Base-by-base conservation (phyloP, 1,140 invertebrate species). In the Antheraea mylitta region DNA sequence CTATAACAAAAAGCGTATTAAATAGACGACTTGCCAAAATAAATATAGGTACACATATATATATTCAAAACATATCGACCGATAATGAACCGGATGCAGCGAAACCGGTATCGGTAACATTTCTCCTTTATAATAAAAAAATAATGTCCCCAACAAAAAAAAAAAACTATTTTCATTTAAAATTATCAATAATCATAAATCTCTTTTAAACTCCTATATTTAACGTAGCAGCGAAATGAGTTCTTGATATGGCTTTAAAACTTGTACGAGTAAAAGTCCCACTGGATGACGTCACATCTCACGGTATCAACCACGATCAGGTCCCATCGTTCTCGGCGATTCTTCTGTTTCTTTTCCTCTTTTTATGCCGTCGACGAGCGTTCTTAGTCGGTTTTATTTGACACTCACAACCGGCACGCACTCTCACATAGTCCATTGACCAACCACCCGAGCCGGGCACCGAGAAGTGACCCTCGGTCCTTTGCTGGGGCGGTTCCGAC, bases 341-440 rank as follows among this genome's bases (percentile, higher is more conserved):
- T 48, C 78, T 75, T 72, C 77, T 86, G 60, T 85, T 86, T 73
- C 80, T 81, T 76, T 83, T 85, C 71, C 80, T 82, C 75, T 84
- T 84, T 62, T 82, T 73, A 72, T 88, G 85, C 48, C 85, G 62
- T 70, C 72, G 89, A 78, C 66, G 79, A 67, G 42, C 80, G 70
- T 73, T 89, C 66, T 84, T 87, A 18, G 82, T 76, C 61, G 87
- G 82, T 64, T 81, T 92, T 42, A 97, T 93, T 84, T 96, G 95
- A 87, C 97, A 98, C 73, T 96, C 94, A 91, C 97, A 98, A 9
- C 97, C 97, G 74, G 96, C 96, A 68, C 97, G 93, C 58, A 98
- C 94, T 76, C 93, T 93, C 72, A 98, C 97, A 90, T 97, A 97
- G 89, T 97, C 97, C 81, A 98, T 92, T 66, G 95, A 94, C 95